A percentile compares a stretch with the other conserved stretches of the same genome.
Evolutionary conservation across 2,797 vertebrate genomes (phyloP).

Genomic region (Lepidocolaptes lacrymiger): DNA sequence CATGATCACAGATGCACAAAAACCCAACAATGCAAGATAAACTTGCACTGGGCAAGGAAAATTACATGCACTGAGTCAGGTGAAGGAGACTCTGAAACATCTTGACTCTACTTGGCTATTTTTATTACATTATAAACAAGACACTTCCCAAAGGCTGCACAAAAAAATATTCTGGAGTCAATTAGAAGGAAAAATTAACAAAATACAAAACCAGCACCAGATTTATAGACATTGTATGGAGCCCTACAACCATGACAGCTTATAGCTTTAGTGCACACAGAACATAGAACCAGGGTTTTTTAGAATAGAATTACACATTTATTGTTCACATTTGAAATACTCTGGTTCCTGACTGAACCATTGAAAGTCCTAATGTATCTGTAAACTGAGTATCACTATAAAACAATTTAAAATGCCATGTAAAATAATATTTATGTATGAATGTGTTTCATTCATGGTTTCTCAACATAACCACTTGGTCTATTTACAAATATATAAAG

Average conservation of each 20-base stretch:
- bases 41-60: background rate
- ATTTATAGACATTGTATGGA: background rate
- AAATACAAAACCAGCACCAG: background rate
- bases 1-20: background rate
- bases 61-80: background rate
- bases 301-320: slow-evolving; percentile 58
- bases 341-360: slow-evolving; percentile 39
- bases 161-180: background rate
- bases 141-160: background rate
- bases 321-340: slow-evolving; percentile 71
- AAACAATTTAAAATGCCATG: slow-evolving; percentile 68
- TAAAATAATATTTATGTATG: slow-evolving; percentile 69
- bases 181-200: background rate
- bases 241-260: background rate
- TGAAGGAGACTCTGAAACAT: background rate
- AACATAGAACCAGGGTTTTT: background rate
- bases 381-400: slow-evolving; percentile 74
- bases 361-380: slow-evolving; percentile 42
- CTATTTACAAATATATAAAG: slow-evolving; percentile 81
- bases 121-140: background rate
- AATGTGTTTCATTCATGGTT: slow-evolving; percentile 66
- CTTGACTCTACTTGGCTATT: background rate
- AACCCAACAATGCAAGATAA: background rate
- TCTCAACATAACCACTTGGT: slow-evolving; percentile 68
- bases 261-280: background rate